Evolutionary conservation across 2,888 invertebrate genomes (phyloP).

Genomic region (Leptopilina syphax): DNA sequence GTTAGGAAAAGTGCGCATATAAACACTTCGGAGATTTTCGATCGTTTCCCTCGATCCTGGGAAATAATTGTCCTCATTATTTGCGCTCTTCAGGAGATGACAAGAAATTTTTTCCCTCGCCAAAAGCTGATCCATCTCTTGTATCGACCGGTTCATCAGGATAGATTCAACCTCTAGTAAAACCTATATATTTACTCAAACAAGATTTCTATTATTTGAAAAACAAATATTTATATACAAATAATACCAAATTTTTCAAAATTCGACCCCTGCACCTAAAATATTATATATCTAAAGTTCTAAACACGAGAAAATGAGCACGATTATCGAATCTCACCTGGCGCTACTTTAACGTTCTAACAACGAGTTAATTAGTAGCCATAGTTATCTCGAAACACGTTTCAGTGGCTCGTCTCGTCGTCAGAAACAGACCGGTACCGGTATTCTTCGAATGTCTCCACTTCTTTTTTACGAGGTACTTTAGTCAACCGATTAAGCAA

Average conservation of each 20-base stretch:
- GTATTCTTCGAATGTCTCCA: constrained; percentile 40
- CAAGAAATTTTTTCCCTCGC: constrained; percentile 17
- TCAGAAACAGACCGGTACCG: constrained; percentile 29
- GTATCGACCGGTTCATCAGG: constrained; percentile 34
- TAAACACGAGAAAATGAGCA: constrained; percentile 9
- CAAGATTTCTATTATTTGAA: too few species aligned
- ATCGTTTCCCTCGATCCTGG: too few species aligned
- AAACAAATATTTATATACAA: too few species aligned
- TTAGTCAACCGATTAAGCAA: constrained; percentile 56
- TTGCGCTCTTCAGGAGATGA: constrained; percentile 4
- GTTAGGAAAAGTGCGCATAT: too few species aligned
- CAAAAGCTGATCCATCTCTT: not conserved
- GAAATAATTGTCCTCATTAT: not conserved
- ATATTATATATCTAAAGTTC: not conserved
- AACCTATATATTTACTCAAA: too few species aligned
- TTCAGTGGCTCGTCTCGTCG: constrained; percentile 34
- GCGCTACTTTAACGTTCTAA: constrained; percentile 34
- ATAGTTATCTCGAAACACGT: constrained; percentile 37
- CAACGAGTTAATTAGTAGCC: constrained; percentile 39
- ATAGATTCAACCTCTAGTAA: not conserved
- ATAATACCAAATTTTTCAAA: not conserved
- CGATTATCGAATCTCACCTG: constrained; percentile 30
- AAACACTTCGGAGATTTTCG: not conserved
- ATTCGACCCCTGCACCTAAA: too few species aligned
- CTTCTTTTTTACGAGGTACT: constrained; percentile 55